phyloP scores from a whole-genome alignment of 2,888 invertebrate genomes.

The Drosophila mulleri region DNA sequence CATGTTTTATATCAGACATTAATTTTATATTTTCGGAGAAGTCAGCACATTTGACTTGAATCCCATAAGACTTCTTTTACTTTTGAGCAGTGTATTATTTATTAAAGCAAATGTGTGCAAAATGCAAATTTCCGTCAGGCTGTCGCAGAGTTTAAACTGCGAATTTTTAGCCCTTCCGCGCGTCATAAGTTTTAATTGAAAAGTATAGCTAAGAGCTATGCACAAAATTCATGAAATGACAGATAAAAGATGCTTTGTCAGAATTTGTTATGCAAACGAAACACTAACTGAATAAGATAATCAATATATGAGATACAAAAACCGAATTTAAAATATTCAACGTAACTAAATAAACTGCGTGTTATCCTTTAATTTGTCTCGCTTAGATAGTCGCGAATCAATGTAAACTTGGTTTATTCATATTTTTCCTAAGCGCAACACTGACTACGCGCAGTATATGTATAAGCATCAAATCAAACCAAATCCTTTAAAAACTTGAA shows the following conservation, averaged over 20 bases:
- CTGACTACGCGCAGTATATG: no score
- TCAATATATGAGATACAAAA: neutral
- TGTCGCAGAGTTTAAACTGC: neutral
- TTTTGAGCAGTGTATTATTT: neutral
- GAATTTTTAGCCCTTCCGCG: neutral
- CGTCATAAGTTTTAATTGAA: neutral
- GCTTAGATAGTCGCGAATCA: no score
- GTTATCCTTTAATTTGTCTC: no score
- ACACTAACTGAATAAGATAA: no score
- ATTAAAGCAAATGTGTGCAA: conserved; percentile 10
- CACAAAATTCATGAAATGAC: neutral
- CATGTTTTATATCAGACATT: neutral
- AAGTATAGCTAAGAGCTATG: neutral
- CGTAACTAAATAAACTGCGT: no score
- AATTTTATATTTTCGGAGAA: neutral
- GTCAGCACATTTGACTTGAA: neutral
- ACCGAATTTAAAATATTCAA: no score
- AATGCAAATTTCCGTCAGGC: conserved; percentile 6
- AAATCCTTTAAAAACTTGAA: neutral
- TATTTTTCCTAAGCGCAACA: no score
- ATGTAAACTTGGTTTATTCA: no score
- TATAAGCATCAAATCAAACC: no score
- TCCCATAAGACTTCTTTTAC: neutral
- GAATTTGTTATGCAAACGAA: no score
- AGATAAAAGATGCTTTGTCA: no score